Evolutionary conservation across 2,797 vertebrate species (phyloP).

Genomic region (Sparidentex hasta): DNA sequence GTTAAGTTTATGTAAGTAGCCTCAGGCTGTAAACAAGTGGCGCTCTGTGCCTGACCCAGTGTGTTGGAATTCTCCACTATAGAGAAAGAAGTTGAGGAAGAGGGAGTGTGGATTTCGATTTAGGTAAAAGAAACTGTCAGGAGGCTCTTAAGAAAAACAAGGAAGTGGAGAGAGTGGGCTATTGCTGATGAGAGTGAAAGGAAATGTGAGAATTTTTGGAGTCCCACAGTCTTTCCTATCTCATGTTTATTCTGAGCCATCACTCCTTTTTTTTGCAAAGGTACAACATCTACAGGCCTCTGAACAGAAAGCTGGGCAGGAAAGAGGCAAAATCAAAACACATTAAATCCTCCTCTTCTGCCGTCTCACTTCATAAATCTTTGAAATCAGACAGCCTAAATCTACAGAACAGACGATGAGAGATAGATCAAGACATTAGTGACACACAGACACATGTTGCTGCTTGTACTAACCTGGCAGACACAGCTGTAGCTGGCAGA

Average conservation of each 20-base stretch:
- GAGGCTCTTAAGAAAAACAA: constrained; percentile 48
- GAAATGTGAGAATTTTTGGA: constrained; percentile 46
- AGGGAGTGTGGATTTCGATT: constrained; percentile 40
- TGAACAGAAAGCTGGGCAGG: background rate
- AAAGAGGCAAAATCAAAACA: constrained; percentile 15
- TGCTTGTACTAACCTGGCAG: constrained; percentile 65
- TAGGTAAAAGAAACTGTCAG: constrained; percentile 56
- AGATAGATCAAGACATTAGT: constrained; percentile 57
- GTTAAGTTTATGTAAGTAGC: constrained; percentile 84
- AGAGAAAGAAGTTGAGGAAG: constrained; percentile 53
- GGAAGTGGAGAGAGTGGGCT: constrained; percentile 45
- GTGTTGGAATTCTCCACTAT: constrained; percentile 69
- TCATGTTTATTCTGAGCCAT: constrained; percentile 28
- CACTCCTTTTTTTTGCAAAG: background rate
- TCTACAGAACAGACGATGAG: constrained; percentile 5
- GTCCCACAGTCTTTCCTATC: constrained; percentile 32
- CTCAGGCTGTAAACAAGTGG: constrained; percentile 86
- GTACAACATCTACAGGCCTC: constrained; percentile 4
- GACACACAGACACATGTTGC: constrained; percentile 58
- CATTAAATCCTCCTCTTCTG: constrained; percentile 4
- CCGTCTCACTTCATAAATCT: constrained; percentile 3
- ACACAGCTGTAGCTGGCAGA: constrained; percentile 17
- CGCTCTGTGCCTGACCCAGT: constrained; percentile 82
- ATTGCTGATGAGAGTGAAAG: constrained; percentile 41
- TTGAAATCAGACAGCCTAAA: constrained; percentile 25